Conservation (phyloP, 23 tunicate species). For the Trididemnum clinides region DNA sequence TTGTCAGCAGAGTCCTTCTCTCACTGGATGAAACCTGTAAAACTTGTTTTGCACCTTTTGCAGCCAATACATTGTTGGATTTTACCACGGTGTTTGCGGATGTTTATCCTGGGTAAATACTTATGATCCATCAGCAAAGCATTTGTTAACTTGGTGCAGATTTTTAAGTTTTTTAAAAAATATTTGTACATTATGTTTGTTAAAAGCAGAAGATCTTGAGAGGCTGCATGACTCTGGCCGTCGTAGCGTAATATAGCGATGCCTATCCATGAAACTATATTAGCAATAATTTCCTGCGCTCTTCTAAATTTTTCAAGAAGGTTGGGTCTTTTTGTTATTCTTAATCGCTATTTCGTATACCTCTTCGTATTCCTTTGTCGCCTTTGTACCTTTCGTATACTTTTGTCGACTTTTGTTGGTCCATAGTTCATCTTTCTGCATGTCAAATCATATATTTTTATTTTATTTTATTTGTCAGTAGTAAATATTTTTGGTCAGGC, state of each 20-base stretch:
- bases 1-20: constrained; percentile 26
- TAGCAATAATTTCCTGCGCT: constrained; percentile 36
- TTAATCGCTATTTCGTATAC: constrained; percentile 14
- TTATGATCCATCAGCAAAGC: neutral
- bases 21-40: constrained; percentile 13
- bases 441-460: no score
- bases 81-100: constrained; percentile 15
- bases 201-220: constrained; percentile 18
- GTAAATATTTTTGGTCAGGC: no score
- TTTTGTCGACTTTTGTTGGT: no score
- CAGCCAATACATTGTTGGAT: neutral
- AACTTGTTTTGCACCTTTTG: constrained; percentile 35
- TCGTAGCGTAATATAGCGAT: neutral
- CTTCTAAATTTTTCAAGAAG: constrained; percentile 7
- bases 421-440: no score
- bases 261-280: constrained; percentile 23
- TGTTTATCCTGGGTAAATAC: constrained; percentile 38
- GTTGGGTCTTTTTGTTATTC: constrained; percentile 8
- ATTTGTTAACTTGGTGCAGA: neutral
- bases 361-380: no score
- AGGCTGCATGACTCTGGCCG: constrained; percentile 33
- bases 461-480: no score
- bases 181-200: neutral
- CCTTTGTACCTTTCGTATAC: no score
- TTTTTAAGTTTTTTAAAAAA: constrained; percentile 29